Base-by-base conservation (phyloP, 2,888 invertebrate species). In the Sarcophaga variegata region DNA sequence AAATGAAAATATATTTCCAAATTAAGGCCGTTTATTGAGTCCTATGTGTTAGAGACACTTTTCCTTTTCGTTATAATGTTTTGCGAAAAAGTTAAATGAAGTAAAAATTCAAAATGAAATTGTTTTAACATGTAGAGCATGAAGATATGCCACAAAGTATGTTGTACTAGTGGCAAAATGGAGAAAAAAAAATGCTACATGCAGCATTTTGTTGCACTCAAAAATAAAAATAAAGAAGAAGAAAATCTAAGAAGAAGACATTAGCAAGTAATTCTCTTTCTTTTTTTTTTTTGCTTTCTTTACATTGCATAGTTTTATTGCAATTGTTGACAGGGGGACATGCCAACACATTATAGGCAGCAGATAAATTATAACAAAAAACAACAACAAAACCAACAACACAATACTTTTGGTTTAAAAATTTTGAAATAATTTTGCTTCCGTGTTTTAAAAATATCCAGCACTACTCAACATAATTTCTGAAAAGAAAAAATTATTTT, bases 291-390 rank as follows among this genome's bases (percentile, higher is more conserved):
- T 67, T 67, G 27, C 67, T 17, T 27, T 67, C 17, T 17, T 27
- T 17, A 67, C 17, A 14, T 17, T 59, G 59, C 59, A 17, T 37
- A 62, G 27, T 59, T 81, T 78, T 62, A 45, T 11, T 76, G 79
- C 79, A 79, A 86, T 82, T 79, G 86, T 86, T 86, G 86, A 86
- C 86, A 85, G 85, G 81, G 78, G 67, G 81, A 72, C 77, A 77
- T 81, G 77, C 69, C 37, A 37, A 37, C 37, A 79, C 70, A 79
- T 71, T 82, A 86, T 82, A 71, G 66, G 64, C 79, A 37, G 37
- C 37, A 79, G 82, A 86, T 86, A 82, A 86, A 79, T 86, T 79
- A 75, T 72, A 82, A 74, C 76, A 75, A 81, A 64, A 63, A 60
- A 49, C 76, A 37, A 37, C 37, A 37, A 37, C 37, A n/a, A n/a